Conservation (phyloP, 2,888 invertebrate species). For the Ptilodon capucinus region DNA sequence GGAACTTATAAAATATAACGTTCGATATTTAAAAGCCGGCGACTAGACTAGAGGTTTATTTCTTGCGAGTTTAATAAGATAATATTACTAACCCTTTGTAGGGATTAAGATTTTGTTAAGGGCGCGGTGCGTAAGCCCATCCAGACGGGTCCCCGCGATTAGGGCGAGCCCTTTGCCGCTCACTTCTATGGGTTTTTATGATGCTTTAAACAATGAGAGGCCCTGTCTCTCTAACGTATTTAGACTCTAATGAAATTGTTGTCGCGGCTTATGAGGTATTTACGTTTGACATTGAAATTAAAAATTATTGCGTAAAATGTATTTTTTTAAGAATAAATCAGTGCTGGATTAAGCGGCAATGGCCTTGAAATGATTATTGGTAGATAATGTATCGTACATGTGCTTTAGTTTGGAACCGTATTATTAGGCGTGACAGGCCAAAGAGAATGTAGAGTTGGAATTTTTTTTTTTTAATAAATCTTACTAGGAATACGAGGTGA, state of each 20-base stretch:
- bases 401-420: no score
- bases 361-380: no score
- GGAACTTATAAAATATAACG: neutral
- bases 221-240: conserved; percentile 35
- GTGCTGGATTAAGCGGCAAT: no score
- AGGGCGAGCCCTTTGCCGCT: conserved; percentile 55
- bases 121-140: conserved; percentile 67
- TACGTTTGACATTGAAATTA: neutral
- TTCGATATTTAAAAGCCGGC: conserved; percentile 58
- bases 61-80: conserved; percentile 79
- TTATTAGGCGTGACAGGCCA: no score
- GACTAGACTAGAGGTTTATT: conserved; percentile 71
- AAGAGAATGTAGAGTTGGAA: no score
- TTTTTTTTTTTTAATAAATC: no score
- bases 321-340: no score
- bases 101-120: conserved; percentile 83
- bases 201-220: conserved; percentile 53
- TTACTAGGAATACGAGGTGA: no score
- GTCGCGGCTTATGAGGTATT: conserved; percentile 13
- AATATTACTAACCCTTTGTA: conserved; percentile 81
- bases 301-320: neutral
- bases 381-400: no score
- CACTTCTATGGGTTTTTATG: conserved; percentile 75
- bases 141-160: conserved; percentile 68
- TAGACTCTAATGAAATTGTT: conserved; percentile 36